Base-by-base conservation (phyloP, 2,888 invertebrate genomes). In the Cerastis leucographa region DNA sequence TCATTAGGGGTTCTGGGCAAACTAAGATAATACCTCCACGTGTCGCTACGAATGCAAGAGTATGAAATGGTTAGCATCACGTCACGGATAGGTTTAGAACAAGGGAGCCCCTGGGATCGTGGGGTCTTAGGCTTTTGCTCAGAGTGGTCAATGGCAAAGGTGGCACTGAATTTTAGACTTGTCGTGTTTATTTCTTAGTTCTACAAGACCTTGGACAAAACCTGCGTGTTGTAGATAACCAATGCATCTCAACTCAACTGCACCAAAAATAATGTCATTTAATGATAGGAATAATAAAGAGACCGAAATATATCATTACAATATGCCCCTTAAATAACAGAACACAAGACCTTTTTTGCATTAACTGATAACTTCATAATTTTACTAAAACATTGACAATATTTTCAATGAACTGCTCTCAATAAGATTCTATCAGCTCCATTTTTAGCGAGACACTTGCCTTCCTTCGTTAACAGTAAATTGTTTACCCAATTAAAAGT, bases 401-500 rank as follows among this genome's bases (percentile, higher is more conserved):
- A 69, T 74, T 74, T 61, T 44, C 72, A 78, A 71, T 78, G 72
- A 84, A 85, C 71, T 85, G 76, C 54, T 72, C 84, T 71, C 75
- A 88, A 84, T 83, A 89, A 88, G 89, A 90, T 89, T 89, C 84
- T 89, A 87, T 89, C 86, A 84, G 80, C 82, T 65, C 84, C 85
- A 88, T 91, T 91, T 90, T 89, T 87, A 88, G 84, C 87, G 80
- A 70, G 83, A 84, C 85, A 89, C 88, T 87, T 89, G 83, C 86
- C 82, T 83, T 88, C 90, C 90, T 93, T 94, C 92, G 91, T 92
- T 93, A 94, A 90, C 91, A 91, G 89, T 93, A 91, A 93, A 93
- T 91, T 93, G 93, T 94, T 94, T 92, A 91, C 90, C 93, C 93
- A 94, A 94, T 95, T 94, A 95, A 94, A 94, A 94, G 90, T 94